These are phyloP conservation scores for Tenthredo amoena DNA, from an alignment of 2,888 invertebrate species.

Conservation along the genomic window DNA sequence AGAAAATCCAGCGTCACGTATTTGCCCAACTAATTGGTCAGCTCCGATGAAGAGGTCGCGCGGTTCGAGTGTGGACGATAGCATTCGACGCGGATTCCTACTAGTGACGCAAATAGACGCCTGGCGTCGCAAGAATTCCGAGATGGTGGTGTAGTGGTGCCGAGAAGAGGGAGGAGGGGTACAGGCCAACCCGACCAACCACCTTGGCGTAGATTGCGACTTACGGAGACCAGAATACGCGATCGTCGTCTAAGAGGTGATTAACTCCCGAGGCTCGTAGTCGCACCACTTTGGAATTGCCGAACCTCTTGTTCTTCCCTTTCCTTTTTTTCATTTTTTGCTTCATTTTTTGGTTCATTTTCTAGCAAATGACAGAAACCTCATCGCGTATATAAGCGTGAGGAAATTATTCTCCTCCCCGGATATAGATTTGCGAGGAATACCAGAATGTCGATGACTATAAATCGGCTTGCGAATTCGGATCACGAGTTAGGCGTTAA, in stretches of 20 bases:
- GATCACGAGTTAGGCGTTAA: background rate
- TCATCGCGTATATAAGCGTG: background rate
- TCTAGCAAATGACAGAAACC: background rate
- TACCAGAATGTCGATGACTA: background rate
- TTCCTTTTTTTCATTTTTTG: background rate
- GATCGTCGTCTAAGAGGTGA: slow-evolving; percentile 57
- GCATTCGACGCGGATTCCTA: slow-evolving; percentile 75
- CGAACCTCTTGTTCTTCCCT: background rate
- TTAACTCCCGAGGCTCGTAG: slow-evolving; percentile 56
- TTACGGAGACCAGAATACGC: slow-evolving; percentile 34
- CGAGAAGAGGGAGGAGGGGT: slow-evolving; percentile 17
- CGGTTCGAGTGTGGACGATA: slow-evolving; percentile 67
- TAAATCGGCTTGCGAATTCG: background rate
- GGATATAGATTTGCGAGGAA: background rate
- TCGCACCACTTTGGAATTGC: background rate
- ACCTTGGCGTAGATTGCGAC: slow-evolving; percentile 47
- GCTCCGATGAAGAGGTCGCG: slow-evolving; percentile 39
- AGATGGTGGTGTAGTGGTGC: slow-evolving; percentile 46
- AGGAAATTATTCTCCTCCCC: background rate
- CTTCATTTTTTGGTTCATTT: background rate
- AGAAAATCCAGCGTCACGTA: background rate
- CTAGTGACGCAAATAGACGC: slow-evolving; percentile 74
- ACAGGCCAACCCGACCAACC: slow-evolving; percentile 39
- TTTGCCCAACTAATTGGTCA: slow-evolving; percentile 44
- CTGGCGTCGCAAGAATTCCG: slow-evolving; percentile 72